Evolutionary conservation across 2,797 vertebrate genomes (phyloP).

Genomic region (Austrolebias charrua): DNA sequence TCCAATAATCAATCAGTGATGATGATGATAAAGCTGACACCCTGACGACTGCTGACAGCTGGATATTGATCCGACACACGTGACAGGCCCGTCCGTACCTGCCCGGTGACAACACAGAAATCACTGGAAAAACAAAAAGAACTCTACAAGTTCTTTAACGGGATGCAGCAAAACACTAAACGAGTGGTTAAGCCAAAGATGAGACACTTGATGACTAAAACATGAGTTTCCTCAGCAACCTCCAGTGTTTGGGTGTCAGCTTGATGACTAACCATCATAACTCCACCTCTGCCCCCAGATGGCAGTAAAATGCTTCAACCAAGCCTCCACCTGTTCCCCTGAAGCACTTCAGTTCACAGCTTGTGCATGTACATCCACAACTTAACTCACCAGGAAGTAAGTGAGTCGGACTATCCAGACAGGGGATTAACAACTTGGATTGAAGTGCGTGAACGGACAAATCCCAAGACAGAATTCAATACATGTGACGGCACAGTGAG

Average conservation of each 20-base stretch:
- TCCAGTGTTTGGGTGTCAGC: constrained; percentile 31
- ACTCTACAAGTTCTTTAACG: not conserved
- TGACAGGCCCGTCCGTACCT: too few species aligned
- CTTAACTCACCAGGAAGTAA: constrained; percentile 17
- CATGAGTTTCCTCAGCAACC: constrained; percentile 31
- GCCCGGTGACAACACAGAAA: not conserved
- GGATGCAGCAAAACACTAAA: not conserved
- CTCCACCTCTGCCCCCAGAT: constrained; percentile 23
- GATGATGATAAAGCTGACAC: too few species aligned
- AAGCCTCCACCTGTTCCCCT: constrained; percentile 42
- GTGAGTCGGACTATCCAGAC: constrained; percentile 22
- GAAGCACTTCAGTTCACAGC: constrained; percentile 25
- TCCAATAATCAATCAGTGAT: too few species aligned
- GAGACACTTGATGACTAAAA: constrained; percentile 20
- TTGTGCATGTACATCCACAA: not conserved
- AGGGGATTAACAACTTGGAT: constrained; percentile 23
- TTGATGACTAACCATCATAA: constrained; percentile 33
- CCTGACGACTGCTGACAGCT: too few species aligned
- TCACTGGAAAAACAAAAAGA: constrained; percentile 4
- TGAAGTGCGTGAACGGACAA: not conserved
- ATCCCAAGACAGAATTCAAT: not conserved
- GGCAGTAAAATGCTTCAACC: constrained; percentile 15
- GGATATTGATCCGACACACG: too few species aligned
- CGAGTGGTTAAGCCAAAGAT: not conserved
- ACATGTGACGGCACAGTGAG: not conserved